phyloP scores from a whole-genome alignment of 2,797 vertebrate species.

The Platyrinchus mystaceus region DNA sequence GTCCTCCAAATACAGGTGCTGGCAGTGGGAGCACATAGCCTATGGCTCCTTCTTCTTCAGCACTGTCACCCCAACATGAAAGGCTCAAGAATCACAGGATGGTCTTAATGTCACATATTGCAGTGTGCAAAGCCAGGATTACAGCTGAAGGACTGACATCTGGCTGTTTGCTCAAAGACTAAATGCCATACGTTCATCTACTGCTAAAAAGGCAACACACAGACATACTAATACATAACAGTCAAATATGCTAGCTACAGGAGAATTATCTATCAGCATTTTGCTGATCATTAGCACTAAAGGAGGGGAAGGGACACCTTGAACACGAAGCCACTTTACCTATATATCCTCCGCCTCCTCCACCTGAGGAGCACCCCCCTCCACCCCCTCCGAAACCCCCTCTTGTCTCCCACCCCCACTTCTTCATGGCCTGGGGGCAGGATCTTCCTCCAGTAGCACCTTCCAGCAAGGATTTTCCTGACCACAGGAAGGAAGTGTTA shows the following conservation, averaged over 20 bases:
- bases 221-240: slow-evolving; percentile 58
- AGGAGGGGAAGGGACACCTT: slow-evolving; percentile 77
- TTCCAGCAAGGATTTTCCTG: slow-evolving; percentile 90
- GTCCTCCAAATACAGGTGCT: neutral
- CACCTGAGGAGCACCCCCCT: slow-evolving; percentile 93
- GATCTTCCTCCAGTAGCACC: slow-evolving; percentile 94
- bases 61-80: neutral
- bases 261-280: slow-evolving; percentile 39
- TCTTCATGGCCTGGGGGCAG: slow-evolving; percentile 88
- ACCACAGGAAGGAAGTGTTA: slow-evolving; percentile 84
- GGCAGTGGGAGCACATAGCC: neutral
- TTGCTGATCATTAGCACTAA: slow-evolving; percentile 66
- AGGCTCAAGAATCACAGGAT: slow-evolving; percentile 11
- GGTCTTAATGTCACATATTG: slow-evolving; percentile 2
- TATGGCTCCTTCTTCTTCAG: slow-evolving; percentile 5
- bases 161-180: slow-evolving; percentile 19
- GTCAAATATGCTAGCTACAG: slow-evolving; percentile 55
- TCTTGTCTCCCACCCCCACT: slow-evolving; percentile 91
- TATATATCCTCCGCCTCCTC: slow-evolving; percentile 97
- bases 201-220: slow-evolving; percentile 55
- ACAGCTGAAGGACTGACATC: slow-evolving; percentile 34
- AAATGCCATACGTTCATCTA: neutral
- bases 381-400: slow-evolving; percentile 97
- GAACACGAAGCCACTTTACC: slow-evolving; percentile 86
- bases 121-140: slow-evolving; percentile 28